A percentile compares a stretch with the other conserved stretches of the same genome.
Evolutionary conservation across 2,888 invertebrate species (phyloP).

Genomic region (Elysia crispata): DNA sequence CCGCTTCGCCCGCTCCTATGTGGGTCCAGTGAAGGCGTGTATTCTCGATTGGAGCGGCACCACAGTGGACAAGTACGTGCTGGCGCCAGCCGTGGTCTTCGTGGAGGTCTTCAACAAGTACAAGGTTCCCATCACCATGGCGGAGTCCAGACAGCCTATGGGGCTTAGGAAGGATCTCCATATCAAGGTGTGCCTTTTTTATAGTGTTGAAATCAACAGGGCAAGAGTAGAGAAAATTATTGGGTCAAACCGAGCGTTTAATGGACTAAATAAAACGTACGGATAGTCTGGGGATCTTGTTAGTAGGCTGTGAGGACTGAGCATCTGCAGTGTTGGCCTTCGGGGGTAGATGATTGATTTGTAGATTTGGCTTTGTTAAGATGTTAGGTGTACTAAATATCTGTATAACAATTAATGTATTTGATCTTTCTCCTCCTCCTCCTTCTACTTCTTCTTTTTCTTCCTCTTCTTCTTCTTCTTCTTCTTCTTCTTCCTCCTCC

Average conservation of each 20-base stretch:
- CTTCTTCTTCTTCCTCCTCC: neutral
- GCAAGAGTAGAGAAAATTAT: too few species aligned
- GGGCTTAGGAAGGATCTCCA: constrained; percentile 76
- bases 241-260: too few species aligned
- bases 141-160: constrained; percentile 77
- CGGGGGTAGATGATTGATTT: too few species aligned
- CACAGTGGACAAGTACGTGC: constrained; percentile 76
- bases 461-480: neutral
- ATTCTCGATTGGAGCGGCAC: constrained; percentile 77
- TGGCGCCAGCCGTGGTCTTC: constrained; percentile 76
- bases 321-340: too few species aligned
- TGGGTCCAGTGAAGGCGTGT: constrained; percentile 69
- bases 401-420: neutral
- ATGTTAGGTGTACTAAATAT: neutral
- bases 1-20: constrained; percentile 61
- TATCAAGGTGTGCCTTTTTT: constrained; percentile 71
- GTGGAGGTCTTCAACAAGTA: constrained; percentile 58
- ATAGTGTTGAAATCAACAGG: too few species aligned
- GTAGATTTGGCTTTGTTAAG: too few species aligned
- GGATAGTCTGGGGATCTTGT: too few species aligned
- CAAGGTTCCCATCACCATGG: constrained; percentile 68
- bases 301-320: too few species aligned
- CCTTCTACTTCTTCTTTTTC: neutral
- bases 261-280: too few species aligned
- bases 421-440: neutral